Evolutionary conservation across 1,140 invertebrate genomes (phyloP), one percentile per base, ranked within the genome.

Genomic region (Drosophila nigrodunni): DNA sequence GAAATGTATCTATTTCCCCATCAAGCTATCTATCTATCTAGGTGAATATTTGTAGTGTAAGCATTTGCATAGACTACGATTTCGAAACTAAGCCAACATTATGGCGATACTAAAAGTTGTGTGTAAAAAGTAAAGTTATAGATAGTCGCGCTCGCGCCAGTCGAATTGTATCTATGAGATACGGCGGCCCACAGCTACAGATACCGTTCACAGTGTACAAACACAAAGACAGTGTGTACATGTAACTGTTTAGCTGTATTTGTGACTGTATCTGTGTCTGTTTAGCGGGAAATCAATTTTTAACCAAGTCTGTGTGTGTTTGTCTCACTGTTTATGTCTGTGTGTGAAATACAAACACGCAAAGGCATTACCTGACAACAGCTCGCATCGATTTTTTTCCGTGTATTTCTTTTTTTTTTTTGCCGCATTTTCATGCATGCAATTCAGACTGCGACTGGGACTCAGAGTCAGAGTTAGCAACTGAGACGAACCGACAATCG

Each of bases 1-100:
- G 4, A 52, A 50, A 50, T 49, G 49, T 50, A 50, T 50, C 49
- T 50, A 41, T 41, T 10, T 30, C 25, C 2, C 25, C 25, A 30
- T 30, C 25, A 2, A 30, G 5, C 7, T 25, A 30, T 30, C 13
- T 21, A 7, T 49, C 13, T 47, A 34, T 46, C n/a, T 60, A 9
- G 34, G 7, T 61, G 39, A 35, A 11, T 30, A 13, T 66, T 10
- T 46, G 11, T 52, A 52, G 37, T 60, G 15, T 52, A 50, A 46
- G 47, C 76, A 83, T 87, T 87, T 80, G 82, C 82, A 88, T 88
- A 77, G 79, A 82, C 77, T 82, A 79, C 72, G 65, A 74, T 87
- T 82, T 88, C 58, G 73, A 82, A 79, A 79, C 82, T 76, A 87
- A 87, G 49, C 61, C 60, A 77, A 71, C 52, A 64, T 66, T 78